Evolutionary conservation across 1,140 invertebrate species (phyloP).

Genomic region (Conus ventricosus): DNA sequence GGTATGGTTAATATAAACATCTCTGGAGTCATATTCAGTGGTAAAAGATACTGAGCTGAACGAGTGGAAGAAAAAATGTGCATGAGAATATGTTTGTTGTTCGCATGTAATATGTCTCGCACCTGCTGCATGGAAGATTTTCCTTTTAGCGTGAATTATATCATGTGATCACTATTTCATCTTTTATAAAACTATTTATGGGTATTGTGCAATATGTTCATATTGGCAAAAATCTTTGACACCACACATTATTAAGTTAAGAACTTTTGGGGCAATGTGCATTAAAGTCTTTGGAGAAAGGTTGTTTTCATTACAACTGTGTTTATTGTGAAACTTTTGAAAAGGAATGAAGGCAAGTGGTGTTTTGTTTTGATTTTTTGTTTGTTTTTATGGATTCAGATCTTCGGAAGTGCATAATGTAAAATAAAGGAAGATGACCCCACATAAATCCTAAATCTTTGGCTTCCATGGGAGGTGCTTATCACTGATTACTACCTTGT

Average conservation of each 20-base stretch:
- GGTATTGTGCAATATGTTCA: neutral
- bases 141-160: neutral
- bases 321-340: no score
- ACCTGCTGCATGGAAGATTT: neutral
- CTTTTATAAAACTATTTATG: constrained; percentile 11
- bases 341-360: no score
- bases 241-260: neutral
- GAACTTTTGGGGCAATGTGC: neutral
- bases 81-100: neutral
- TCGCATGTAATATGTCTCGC: neutral
- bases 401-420: no score
- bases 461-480: no score
- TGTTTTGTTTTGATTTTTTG: no score
- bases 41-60: neutral
- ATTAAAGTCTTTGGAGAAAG: neutral
- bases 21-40: neutral
- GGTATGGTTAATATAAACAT: no score
- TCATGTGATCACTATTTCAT: neutral
- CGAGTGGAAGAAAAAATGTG: neutral
- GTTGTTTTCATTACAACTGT: no score
- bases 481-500: no score
- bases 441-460: no score
- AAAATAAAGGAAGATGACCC: no score
- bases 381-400: no score
- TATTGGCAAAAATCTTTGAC: neutral